These are phyloP conservation scores for Mylabris phalerata DNA, from an alignment of 1,140 invertebrate genomes.

Conservation along the genomic window DNA sequence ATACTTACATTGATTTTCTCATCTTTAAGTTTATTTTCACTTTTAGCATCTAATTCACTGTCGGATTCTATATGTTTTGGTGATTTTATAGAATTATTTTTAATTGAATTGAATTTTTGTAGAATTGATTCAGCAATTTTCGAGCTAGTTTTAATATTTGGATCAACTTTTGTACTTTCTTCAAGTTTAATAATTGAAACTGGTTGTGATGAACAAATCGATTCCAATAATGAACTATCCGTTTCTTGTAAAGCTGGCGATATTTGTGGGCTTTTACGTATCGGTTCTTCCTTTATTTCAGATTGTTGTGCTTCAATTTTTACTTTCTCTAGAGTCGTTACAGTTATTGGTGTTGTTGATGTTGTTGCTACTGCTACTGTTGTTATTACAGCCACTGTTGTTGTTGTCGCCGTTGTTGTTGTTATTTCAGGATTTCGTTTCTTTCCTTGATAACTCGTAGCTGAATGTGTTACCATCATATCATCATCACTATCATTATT, in stretches of 20 bases:
- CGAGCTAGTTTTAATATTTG: slow-evolving; percentile 35
- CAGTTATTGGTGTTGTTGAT: slow-evolving; percentile 21
- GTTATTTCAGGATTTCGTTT: slow-evolving; percentile 12
- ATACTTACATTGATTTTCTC: slow-evolving; percentile 27
- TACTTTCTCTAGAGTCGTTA: slow-evolving; percentile 29
- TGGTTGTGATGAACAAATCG: slow-evolving; percentile 30
- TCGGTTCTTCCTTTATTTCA: slow-evolving; percentile 6
- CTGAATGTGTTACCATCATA: slow-evolving; percentile 30
- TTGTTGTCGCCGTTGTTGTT: neutral
- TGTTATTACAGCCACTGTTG: no score
- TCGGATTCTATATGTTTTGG: slow-evolving; percentile 20
- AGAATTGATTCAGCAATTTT: slow-evolving; percentile 39
- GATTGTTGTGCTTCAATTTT: slow-evolving; percentile 10
- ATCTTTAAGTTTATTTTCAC: slow-evolving; percentile 20
- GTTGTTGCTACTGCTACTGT: no score
- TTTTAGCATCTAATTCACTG: slow-evolving; percentile 23
- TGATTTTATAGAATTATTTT: slow-evolving; percentile 32
- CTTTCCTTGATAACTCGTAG: slow-evolving; percentile 22
- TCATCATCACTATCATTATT: slow-evolving; percentile 40
- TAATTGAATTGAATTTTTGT: slow-evolving; percentile 38
- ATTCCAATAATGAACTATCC: slow-evolving; percentile 37
- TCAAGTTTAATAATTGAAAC: slow-evolving; percentile 40
- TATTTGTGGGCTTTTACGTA: slow-evolving; percentile 28
- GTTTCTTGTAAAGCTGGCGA: slow-evolving; percentile 40
- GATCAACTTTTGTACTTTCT: slow-evolving; percentile 39